A percentile compares a stretch with the other conserved stretches of the same genome.
phyloP scores from a whole-genome alignment of 2,888 invertebrate genomes.

The Nasonia oneida region DNA sequence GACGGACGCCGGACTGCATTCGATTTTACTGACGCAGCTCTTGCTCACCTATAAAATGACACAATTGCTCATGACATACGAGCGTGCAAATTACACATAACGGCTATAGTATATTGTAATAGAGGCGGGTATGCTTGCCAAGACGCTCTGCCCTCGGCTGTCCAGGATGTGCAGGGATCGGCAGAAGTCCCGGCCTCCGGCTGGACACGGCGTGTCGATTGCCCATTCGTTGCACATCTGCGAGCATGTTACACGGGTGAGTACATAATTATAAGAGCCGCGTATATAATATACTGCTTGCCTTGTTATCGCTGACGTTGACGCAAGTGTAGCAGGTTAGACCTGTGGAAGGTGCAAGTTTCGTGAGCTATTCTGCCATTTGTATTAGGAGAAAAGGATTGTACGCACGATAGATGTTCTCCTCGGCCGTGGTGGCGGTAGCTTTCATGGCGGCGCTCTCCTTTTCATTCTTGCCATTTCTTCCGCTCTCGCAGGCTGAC shows the following conservation, averaged over 20 bases:
- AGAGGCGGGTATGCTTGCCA: slow-evolving; percentile 73
- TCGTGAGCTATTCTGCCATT: too few relatives aligned
- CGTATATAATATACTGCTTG: slow-evolving; percentile 58
- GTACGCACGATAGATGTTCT: slow-evolving; percentile 77
- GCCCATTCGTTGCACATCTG: slow-evolving; percentile 83
- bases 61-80: neutral
- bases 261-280: neutral
- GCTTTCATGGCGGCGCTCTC: slow-evolving; percentile 66
- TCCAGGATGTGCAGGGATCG: slow-evolving; percentile 84
- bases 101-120: slow-evolving; percentile 53
- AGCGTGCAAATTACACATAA: too few relatives aligned
- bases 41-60: slow-evolving; percentile 80
- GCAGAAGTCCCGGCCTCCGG: slow-evolving; percentile 83
- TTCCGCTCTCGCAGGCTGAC: slow-evolving; percentile 73
- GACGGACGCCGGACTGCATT: slow-evolving; percentile 82
- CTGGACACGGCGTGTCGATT: slow-evolving; percentile 83
- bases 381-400: neutral
- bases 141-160: slow-evolving; percentile 83
- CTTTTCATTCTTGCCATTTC: slow-evolving; percentile 75
- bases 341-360: slow-evolving; percentile 68
- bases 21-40: slow-evolving; percentile 83
- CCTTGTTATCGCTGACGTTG: slow-evolving; percentile 83
- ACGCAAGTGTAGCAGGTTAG: slow-evolving; percentile 84
- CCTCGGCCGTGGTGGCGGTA: slow-evolving; percentile 73
- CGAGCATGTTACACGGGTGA: slow-evolving; percentile 26